Conservation (phyloP, 2,797 vertebrate genomes). For the Presbytis comata region DNA sequence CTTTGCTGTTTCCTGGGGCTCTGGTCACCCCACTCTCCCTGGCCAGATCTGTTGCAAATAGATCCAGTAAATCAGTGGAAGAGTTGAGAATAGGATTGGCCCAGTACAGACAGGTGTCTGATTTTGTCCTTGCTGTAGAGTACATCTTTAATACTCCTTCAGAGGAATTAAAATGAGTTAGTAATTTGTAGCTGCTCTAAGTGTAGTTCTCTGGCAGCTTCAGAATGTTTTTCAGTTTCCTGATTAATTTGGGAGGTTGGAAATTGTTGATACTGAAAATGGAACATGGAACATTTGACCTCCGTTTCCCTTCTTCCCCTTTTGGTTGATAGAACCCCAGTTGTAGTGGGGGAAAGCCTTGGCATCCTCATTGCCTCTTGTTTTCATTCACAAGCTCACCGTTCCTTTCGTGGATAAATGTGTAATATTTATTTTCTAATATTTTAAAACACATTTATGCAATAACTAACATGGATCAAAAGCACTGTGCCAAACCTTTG, state of each 20-base stretch:
- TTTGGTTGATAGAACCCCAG: conserved; percentile 25
- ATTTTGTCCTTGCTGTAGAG: neutral
- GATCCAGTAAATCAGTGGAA: conserved; percentile 10
- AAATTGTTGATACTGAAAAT: conserved; percentile 40
- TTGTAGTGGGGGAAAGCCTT: neutral
- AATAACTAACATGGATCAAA: neutral
- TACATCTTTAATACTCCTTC: neutral
- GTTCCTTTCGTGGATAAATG: neutral
- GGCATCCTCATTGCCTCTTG: neutral
- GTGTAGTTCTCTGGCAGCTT: conserved; percentile 42
- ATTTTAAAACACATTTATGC: neutral
- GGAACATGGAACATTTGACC: conserved; percentile 45
- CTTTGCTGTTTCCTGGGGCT: neutral
- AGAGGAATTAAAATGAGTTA: neutral
- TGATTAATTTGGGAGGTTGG: conserved; percentile 36
- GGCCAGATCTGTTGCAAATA: neutral
- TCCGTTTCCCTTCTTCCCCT: neutral
- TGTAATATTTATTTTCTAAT: neutral
- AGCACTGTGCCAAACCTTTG: neutral
- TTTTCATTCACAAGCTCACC: neutral
- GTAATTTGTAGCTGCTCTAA: conserved; percentile 7
- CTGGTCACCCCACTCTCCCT: neutral
- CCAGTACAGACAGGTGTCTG: neutral
- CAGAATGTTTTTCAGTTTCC: neutral
- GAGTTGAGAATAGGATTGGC: neutral